These are phyloP conservation scores for Dioctria linearis DNA, from an alignment of 2,888 invertebrate genomes.

Conservation along the genomic window DNA sequence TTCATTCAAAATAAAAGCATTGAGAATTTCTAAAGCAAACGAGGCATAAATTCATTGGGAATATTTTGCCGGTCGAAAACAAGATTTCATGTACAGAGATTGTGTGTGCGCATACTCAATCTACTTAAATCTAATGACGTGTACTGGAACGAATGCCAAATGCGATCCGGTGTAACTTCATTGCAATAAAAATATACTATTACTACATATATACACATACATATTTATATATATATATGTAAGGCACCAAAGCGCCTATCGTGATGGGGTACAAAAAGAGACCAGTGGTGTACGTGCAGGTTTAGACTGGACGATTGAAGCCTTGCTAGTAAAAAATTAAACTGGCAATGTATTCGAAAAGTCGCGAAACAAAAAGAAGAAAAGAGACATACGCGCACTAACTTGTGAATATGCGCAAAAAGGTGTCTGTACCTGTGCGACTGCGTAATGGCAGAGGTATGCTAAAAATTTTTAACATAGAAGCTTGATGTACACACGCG, in stretches of 20 bases:
- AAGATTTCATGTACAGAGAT: background rate
- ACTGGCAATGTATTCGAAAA: background rate
- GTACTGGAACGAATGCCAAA: background rate
- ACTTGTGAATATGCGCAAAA: constrained; percentile 2
- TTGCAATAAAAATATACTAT: too few species aligned
- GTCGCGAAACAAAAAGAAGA: background rate
- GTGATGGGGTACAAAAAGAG: too few species aligned
- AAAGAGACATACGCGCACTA: background rate
- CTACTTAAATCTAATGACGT: constrained; percentile 21
- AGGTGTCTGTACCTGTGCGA: background rate
- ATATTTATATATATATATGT: background rate
- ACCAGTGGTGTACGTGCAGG: background rate
- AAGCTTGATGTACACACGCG: constrained; percentile 17
- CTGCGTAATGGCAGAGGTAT: constrained; percentile 38
- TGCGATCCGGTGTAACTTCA: too few species aligned
- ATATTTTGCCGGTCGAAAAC: constrained; percentile 7
- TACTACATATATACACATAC: too few species aligned
- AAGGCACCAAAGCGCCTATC: background rate
- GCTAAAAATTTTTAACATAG: constrained; percentile 43
- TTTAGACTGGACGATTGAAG: background rate
- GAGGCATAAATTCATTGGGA: constrained; percentile 21
- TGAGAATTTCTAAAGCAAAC: constrained; percentile 14
- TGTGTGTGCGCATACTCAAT: constrained; percentile 5
- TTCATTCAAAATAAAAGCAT: constrained; percentile 34
- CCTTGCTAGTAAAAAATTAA: background rate